A percentile compares a stretch with the other conserved stretches of the same genome.
phyloP scores from a whole-genome alignment of 1,140 invertebrate species.

The Mesaphorura yosii region DNA sequence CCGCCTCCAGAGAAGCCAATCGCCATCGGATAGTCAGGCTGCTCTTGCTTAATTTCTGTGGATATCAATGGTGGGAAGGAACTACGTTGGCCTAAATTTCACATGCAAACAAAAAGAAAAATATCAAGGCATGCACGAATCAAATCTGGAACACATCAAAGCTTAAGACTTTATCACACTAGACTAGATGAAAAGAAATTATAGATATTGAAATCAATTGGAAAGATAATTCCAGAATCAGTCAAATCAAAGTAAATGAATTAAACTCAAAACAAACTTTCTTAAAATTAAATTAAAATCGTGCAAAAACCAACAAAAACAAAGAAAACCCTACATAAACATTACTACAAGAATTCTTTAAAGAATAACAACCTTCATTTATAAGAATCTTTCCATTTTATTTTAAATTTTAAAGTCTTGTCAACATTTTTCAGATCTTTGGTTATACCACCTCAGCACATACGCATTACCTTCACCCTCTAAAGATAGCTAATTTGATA shows the following conservation, averaged over 20 bases:
- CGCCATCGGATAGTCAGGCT: not conserved
- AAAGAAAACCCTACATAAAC: not conserved
- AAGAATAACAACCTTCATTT: not conserved
- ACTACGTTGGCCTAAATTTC: not conserved
- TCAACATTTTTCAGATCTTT: not conserved
- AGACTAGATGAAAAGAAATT: not conserved
- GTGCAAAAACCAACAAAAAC: not conserved
- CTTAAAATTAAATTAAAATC: not conserved
- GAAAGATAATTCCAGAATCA: too few species aligned
- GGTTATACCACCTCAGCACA: not conserved
- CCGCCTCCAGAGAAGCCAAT: conserved; percentile 11
- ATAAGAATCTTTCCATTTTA: not conserved
- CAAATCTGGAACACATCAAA: too few species aligned
- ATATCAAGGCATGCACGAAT: too few species aligned
- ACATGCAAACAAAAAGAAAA: not conserved
- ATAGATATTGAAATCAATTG: not conserved
- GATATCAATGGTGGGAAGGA: conserved; percentile 1
- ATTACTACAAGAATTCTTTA: not conserved
- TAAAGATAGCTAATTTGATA: not conserved
- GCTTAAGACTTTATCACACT: too few species aligned
- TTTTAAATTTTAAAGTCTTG: not conserved
- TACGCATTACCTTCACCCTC: not conserved
- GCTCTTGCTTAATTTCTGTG: conserved; percentile 25
- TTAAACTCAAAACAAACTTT: not conserved
- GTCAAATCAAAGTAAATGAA: not conserved